Percentiles rank a stretch among this genome's conserved stretches.
Evolutionary conservation across 2,888 invertebrate species (phyloP).

Genomic region (Leistus spinibarbis): DNA sequence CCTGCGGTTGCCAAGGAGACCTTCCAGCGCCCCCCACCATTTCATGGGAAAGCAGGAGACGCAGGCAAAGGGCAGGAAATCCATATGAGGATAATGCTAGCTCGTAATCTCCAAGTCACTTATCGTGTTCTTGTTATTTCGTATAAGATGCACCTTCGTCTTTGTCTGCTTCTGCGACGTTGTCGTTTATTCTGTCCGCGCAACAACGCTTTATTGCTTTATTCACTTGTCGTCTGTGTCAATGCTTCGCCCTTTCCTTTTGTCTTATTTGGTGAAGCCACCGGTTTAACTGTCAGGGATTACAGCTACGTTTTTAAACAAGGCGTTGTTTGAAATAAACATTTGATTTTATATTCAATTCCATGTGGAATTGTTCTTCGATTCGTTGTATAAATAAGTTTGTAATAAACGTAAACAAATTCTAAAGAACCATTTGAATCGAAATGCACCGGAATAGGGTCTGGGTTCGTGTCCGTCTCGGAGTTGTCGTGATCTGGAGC

Average conservation of each 20-base stretch:
- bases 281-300: too few species aligned
- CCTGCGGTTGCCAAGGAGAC: conserved; percentile 53
- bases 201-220: too few species aligned
- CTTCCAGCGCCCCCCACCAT: conserved; percentile 31
- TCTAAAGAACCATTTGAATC: conserved; percentile 48
- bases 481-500: conserved; percentile 22
- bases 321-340: too few species aligned
- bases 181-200: conserved; percentile 7
- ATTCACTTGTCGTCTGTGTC: too few species aligned
- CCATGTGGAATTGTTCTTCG: too few species aligned
- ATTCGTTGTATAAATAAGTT: too few species aligned
- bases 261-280: too few species aligned
- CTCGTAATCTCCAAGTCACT: not conserved
- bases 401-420: conserved; percentile 32
- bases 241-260: too few species aligned
- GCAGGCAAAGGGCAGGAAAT: not conserved
- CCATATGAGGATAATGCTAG: not conserved
- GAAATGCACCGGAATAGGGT: conserved; percentile 45
- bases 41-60: not conserved
- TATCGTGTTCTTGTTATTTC: not conserved
- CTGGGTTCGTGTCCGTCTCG: conserved; percentile 43
- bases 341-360: too few species aligned
- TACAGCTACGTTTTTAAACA: too few species aligned
- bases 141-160: not conserved
- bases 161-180: not conserved